phyloP scores from a whole-genome alignment of 2,113 vertebrate species.

The Acinonyx jubatus region DNA sequence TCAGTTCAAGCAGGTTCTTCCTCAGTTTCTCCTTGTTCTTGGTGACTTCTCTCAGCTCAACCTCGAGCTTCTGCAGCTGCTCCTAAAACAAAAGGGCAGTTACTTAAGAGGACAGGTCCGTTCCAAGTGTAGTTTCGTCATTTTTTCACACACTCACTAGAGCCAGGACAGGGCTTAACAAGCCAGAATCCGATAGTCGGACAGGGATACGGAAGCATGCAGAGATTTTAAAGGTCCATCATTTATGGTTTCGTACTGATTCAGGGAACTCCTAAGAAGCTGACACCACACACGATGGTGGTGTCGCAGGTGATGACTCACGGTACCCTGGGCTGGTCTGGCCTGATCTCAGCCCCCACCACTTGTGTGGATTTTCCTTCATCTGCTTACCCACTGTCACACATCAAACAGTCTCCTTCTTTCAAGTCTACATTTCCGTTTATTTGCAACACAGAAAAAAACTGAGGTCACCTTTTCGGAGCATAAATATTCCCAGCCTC shows the following conservation, averaged over 20 bases:
- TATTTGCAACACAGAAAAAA: neutral
- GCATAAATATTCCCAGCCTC: neutral
- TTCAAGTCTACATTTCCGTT: neutral
- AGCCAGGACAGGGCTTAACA: rapidly evolving
- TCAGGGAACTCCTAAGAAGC: neutral
- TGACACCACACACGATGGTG: rapidly evolving
- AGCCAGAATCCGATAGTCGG: neutral
- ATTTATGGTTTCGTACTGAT: too few relatives aligned
- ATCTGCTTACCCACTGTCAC: neutral
- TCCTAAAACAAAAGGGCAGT: constrained; percentile 83
- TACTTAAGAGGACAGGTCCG: rapidly evolving
- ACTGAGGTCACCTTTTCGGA: neutral
- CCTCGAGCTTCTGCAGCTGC: constrained; percentile 95
- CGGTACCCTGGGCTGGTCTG: rapidly evolving
- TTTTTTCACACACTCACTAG: rapidly evolving
- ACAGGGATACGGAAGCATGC: rapidly evolving
- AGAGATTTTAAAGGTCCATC: neutral
- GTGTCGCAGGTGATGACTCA: rapidly evolving
- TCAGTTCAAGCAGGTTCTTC: constrained; percentile 94
- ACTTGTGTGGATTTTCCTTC: too few relatives aligned
- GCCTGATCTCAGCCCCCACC: rapidly evolving
- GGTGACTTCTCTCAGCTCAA: constrained; percentile 94
- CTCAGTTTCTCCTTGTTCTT: constrained; percentile 96
- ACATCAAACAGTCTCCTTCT: neutral
- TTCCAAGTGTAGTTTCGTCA: rapidly evolving